These are phyloP conservation scores for Drosophila fungiperda DNA, from an alignment of 2,888 invertebrate species.

Conservation along the genomic window DNA sequence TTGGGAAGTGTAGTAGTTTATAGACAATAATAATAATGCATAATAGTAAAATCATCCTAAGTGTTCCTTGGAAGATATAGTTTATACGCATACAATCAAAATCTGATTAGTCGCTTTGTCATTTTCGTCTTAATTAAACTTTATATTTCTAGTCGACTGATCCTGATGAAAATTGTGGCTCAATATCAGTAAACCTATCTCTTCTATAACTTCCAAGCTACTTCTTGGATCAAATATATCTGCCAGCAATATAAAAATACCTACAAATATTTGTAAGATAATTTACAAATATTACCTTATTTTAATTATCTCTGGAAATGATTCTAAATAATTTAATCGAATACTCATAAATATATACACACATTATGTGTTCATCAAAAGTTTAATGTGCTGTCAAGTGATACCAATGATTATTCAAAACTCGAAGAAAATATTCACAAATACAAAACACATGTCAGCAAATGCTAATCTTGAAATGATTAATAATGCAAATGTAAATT, in stretches of 20 bases:
- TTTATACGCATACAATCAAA: slow-evolving; percentile 68
- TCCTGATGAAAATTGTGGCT: slow-evolving; percentile 69
- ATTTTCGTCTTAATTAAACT: slow-evolving; percentile 66
- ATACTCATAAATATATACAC: not conserved
- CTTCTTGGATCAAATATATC: not conserved
- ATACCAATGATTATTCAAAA: not conserved
- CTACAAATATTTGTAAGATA: not conserved
- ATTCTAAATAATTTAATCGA: not conserved
- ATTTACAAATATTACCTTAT: not conserved
- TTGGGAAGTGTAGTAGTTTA: not conserved
- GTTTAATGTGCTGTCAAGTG: not conserved
- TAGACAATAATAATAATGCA: not conserved
- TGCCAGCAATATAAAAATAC: not conserved
- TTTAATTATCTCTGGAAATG: not conserved
- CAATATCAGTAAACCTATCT: not conserved
- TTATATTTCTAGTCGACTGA: slow-evolving; percentile 78
- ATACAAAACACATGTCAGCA: not conserved
- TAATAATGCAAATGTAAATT: not conserved
- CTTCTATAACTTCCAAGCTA: not conserved
- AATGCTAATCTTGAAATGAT: not conserved
- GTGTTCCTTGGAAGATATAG: not conserved
- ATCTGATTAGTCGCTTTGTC: slow-evolving; percentile 59
- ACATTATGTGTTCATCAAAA: not conserved
- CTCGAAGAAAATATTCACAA: not conserved
- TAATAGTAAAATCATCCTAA: not conserved